Conservation (phyloP, 1,140 invertebrate genomes). For the Heliconius hermathena region DNA sequence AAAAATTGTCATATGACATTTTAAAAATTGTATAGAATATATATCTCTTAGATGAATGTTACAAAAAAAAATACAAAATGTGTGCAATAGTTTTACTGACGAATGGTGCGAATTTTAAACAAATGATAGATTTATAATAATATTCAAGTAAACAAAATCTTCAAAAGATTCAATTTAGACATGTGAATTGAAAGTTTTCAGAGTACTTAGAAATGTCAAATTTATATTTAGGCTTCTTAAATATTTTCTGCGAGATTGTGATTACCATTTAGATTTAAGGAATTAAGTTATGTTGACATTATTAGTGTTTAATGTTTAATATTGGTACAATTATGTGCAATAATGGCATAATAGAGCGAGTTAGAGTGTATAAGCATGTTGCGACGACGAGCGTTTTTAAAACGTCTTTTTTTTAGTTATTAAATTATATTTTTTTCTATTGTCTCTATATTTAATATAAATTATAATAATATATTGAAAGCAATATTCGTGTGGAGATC, state of each 20-base stretch:
- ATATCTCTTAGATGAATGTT: neutral
- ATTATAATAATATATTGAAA: constrained; percentile 16
- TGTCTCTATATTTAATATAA: constrained; percentile 9
- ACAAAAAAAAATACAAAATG: neutral
- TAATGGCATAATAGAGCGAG: constrained; percentile 1
- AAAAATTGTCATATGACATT: neutral
- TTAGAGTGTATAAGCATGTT: neutral
- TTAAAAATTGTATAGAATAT: neutral
- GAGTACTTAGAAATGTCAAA: constrained; percentile 1
- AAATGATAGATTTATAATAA: neutral
- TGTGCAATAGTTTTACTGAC: constrained; percentile 16
- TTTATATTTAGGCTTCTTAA: neutral
- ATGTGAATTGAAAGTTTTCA: neutral
- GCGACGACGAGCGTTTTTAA: neutral
- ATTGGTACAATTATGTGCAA: constrained; percentile 26
- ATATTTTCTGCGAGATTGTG: neutral
- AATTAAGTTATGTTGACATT: neutral
- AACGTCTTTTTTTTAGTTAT: neutral
- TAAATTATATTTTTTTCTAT: neutral
- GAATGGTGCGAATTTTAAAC: constrained; percentile 22
- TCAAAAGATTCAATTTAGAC: neutral
- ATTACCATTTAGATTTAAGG: constrained; percentile 3
- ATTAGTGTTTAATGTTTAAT: neutral
- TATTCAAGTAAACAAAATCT: neutral
- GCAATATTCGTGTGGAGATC: constrained; percentile 15